A percentile compares a stretch with the other conserved stretches of the same genome.
Evolutionary conservation across 2,888 invertebrate species (phyloP).

Genomic region (Ypsolopha sequella): DNA sequence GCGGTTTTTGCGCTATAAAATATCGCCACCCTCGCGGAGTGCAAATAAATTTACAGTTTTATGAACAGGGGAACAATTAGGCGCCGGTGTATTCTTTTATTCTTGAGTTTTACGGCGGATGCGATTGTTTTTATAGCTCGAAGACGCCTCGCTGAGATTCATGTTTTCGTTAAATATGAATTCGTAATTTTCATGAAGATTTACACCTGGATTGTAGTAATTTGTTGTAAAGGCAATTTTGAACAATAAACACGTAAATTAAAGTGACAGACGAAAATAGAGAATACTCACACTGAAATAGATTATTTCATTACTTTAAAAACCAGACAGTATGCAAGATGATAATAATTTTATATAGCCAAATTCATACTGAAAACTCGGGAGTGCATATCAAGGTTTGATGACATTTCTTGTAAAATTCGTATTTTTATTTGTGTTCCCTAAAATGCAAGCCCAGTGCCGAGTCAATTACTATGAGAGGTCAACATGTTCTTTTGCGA

Average conservation of each 20-base stretch:
- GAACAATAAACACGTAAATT: not conserved
- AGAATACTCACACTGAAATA: no score
- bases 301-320: no score
- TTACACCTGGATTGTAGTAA: slow-evolving; percentile 42
- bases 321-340: no score
- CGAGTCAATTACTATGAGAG: no score
- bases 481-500: no score
- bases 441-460: no score
- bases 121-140: slow-evolving; percentile 55
- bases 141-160: slow-evolving; percentile 39
- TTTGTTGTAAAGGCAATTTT: slow-evolving; percentile 22
- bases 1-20: slow-evolving; percentile 68
- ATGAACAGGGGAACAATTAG: slow-evolving; percentile 70
- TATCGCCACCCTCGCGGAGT: slow-evolving; percentile 57
- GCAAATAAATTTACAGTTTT: slow-evolving; percentile 68
- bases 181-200: slow-evolving; percentile 65
- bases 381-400: no score
- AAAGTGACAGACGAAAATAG: no score
- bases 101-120: slow-evolving; percentile 52
- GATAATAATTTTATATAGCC: not conserved
- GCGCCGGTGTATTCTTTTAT: slow-evolving; percentile 59
- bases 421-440: no score
- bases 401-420: no score
- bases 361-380: no score
- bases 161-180: slow-evolving; percentile 63